Evolutionary conservation across 2,888 invertebrate species (phyloP), one percentile per base, ranked within the genome.

Genomic region (Phlogophora meticulosa): DNA sequence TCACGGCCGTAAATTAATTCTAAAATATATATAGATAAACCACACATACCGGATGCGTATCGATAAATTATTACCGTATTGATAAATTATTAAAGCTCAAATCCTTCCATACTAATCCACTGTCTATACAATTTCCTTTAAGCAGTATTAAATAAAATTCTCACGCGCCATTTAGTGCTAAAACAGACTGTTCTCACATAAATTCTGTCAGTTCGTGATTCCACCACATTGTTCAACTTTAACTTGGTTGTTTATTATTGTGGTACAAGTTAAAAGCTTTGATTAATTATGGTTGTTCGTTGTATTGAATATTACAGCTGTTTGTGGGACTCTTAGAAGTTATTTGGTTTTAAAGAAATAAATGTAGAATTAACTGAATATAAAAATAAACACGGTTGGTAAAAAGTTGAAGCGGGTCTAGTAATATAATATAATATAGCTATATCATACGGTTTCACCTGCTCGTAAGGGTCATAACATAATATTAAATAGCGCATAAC

Each of bases 131-230:
- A 46, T 77, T 56, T 78, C 60, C 58, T 53, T 38, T 22, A 24
- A 38, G 52, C 4, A 11, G 36, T 40, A 55, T 75, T 72, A 10
- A 56, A 58, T 65, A 80, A 67, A 79, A 57, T 28, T 42, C 64
- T 70, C 80, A 82, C 72, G 72, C 65, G 32, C 40, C 34, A n/a
- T 72, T 71, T 75, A 71, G 56, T 53, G 38, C 68, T 76, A 70
- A 77, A 68, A 57, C 55, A 49, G 45, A 28, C 45, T 40, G 57
- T 76, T 82, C 77, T 65, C 80, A 80, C 78, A 78, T 73, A 56
- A 75, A 78, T 80, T 74, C 68, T 55, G 59, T 28, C 70, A 40
- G 59, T 73, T 81, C 74, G 72, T 71, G 81, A 77, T 80, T 75
- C 67, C 62, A 69, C 66, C 61, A 46, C 73, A 73, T 56, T 63